Base-by-base conservation (phyloP, 2,797 vertebrate genomes). In the Arnoldichthys spilopterus region DNA sequence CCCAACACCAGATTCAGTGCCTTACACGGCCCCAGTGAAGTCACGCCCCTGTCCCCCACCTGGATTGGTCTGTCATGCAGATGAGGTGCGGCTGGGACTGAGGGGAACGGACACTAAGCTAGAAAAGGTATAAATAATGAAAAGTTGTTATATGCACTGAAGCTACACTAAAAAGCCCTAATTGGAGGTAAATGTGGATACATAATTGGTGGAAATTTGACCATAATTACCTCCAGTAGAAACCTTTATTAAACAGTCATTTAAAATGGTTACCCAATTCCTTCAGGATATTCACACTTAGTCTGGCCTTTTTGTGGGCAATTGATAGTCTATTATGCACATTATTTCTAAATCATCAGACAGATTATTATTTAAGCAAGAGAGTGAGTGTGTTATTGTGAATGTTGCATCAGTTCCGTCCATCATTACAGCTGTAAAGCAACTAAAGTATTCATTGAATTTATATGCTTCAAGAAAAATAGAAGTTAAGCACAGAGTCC, bases 11-110 rank as follows among this genome's bases (percentile, higher is more conserved):
- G 93, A 93, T 59, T 34, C 75, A 12, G 30, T 81, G 20, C 64
- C 68, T 73, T 72, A 82, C n/a, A 69, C 64, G 5, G 1, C 28
- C 45, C 58, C 47, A 24, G 64, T 68, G 13, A 94, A 94, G 77
- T 64, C 81, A 56, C 90, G 87, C 2, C 93, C 87, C 1, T 87
- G 81, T 16, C 90, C 89, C 15, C 94, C 94, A 76, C 94, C 93
- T 20, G 93, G 94, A 69, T 89, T 95, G 70, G 78, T 40, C n/a
- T 67, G 90, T 83, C 88, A 86, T 20, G 24, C 81, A n/a, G 92
- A 94, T 0, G 93, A 94, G 40, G 88, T 85, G 3, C 86, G 91
- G 80, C 54, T 82, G 1, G 88, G 82, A 51, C 77, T 90, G 51
- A 94, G 90, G 72, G 91, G 79, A 72, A 70, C 86, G 49, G 93